Evolutionary conservation across 2,113 vertebrate species (phyloP).

Genomic region (Syngnathus floridae): DNA sequence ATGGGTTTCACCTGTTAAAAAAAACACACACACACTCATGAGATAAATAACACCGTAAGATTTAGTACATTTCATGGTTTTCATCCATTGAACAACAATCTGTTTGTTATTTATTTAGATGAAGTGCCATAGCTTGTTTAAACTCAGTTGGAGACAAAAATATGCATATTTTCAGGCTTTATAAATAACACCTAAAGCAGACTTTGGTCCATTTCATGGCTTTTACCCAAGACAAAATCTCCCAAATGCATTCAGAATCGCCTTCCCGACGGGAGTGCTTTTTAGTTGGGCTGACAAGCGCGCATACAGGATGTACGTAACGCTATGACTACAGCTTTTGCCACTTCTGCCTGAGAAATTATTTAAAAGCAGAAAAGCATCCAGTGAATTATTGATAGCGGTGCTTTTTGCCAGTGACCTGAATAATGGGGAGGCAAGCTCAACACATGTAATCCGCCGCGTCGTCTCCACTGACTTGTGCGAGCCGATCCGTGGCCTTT

Average conservation of each 20-base stretch:
- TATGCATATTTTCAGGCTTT: background rate
- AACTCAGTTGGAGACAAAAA: background rate
- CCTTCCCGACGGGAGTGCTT: slow-evolving; percentile 6
- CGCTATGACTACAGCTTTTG: slow-evolving; percentile 61
- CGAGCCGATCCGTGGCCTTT: slow-evolving; percentile 42
- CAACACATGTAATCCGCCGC: slow-evolving; percentile 68
- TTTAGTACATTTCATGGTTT: background rate
- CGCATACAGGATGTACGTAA: slow-evolving; percentile 38
- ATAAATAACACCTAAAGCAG: background rate
- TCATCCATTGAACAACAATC: background rate
- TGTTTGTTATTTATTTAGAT: background rate
- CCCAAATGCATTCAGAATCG: slow-evolving; percentile 2
- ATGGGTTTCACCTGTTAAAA: background rate
- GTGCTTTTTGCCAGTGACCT: slow-evolving; percentile 76
- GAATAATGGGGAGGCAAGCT: slow-evolving; percentile 73
- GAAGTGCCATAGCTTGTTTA: background rate
- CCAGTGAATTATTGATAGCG: slow-evolving; percentile 68
- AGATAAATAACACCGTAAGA: background rate
- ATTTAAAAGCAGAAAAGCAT: slow-evolving; percentile 70
- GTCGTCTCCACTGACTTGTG: slow-evolving; percentile 62
- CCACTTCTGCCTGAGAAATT: slow-evolving; percentile 70
- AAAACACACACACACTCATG: background rate
- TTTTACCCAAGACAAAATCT: background rate
- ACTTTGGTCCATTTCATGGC: background rate
- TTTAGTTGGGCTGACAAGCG: slow-evolving; percentile 38